Conservation (phyloP, 2,797 vertebrate genomes). For the Hydrocynus forskahlii region DNA sequence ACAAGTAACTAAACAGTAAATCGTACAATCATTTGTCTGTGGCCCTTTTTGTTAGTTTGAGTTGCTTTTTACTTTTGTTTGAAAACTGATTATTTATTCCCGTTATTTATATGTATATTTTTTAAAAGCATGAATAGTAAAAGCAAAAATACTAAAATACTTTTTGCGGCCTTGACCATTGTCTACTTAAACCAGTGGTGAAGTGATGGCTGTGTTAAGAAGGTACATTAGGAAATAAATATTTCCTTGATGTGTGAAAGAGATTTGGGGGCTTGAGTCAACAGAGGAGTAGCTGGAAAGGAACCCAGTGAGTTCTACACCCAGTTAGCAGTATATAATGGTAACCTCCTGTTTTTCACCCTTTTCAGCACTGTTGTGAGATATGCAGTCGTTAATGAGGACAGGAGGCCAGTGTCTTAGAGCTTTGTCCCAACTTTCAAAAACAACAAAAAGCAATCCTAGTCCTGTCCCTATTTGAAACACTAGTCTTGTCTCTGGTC, state of each 20-base stretch:
- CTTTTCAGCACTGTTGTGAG: background rate
- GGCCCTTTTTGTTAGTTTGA: background rate
- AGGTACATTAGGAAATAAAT: too few relatives aligned
- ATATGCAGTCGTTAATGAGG: background rate
- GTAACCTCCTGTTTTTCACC: background rate
- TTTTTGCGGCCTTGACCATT: too few relatives aligned
- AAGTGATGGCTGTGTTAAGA: background rate
- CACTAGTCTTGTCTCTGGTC: background rate
- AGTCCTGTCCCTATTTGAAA: too few relatives aligned
- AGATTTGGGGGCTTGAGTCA: conserved; percentile 19
- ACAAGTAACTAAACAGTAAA: background rate
- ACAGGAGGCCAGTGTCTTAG: background rate
- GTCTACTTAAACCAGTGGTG: background rate
- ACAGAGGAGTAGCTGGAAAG: conserved; percentile 38
- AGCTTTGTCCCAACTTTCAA: background rate
- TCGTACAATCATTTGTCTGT: background rate
- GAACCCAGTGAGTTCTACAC: background rate
- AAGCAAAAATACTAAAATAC: background rate
- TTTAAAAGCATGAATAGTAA: background rate
- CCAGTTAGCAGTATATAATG: background rate
- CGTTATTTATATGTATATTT: background rate
- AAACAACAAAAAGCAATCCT: too few relatives aligned
- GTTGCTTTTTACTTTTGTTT: background rate
- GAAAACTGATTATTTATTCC: background rate
- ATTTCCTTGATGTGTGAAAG: background rate